Base-by-base conservation (phyloP, 2,797 vertebrate genomes). In the Sebastes itinus region DNA sequence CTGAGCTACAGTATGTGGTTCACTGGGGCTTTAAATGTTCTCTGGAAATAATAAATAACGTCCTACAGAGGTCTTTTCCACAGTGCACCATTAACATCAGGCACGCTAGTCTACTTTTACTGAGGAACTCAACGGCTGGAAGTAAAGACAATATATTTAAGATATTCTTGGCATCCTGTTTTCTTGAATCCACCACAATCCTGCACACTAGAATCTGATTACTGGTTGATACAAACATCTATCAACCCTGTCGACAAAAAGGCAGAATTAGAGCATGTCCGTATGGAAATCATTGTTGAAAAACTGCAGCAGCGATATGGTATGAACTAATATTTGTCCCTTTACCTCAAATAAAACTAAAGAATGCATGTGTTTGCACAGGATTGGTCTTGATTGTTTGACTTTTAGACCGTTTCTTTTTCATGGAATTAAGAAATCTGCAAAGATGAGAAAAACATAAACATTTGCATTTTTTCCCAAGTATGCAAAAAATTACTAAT, bases 291-390 rank as follows among this genome's bases (percentile, higher is more conserved):
- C 16, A 42, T 1, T 59, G 14, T 42, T 65, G 11, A 75, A 54
- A 80, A 32, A 10, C 32, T 55, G 33, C 42, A 58, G 30, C 58
- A 54, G 32, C 3, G 18, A 75, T 68, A 67, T 69, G 75, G 46
- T 80, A 69, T 67, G 42, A 73, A 49, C 30, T 75, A 80, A 89
- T 63, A 72, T 83, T 81, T 87, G 27, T 49, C 22, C 3, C n/a
- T 23, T 67, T 7, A 30, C 13, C 23, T 63, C n/a, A 72, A 32
- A 79, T 61, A 81, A 83, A 87, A 33, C 10, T 27, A 18, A 49
- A 78, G 35, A 74, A 60, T 11, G 18, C 4, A 42, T 13, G 54
- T 61, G 35, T 83, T 86, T 84, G 79, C 58, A 60, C 58, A 84
- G 2, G 60, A 42, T 77, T 66, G 49, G 60, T 32, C 61, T 74